A percentile compares a stretch with the other conserved stretches of the same genome.
Conservation (phyloP, 2,113 vertebrate genomes). For the Cnemophilus loriae region DNA sequence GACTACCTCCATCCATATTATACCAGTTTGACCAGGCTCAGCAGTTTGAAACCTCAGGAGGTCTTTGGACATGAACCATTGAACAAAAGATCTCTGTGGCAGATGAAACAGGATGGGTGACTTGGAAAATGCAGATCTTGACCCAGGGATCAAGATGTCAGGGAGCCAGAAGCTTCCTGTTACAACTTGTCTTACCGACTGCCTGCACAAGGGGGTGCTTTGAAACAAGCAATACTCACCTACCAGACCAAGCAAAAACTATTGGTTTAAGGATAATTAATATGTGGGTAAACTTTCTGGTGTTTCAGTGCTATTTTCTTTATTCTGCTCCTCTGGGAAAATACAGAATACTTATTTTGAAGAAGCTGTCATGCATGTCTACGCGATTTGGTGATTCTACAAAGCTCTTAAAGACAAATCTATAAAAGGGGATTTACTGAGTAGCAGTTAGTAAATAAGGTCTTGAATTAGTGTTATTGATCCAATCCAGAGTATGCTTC, state of each 20-base stretch:
- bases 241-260: neutral
- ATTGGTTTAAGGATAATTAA: neutral
- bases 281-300: neutral
- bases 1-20: neutral
- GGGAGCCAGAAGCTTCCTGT: neutral
- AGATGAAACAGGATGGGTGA: neutral
- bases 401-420: neutral
- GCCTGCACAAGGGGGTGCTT: constrained; percentile 48
- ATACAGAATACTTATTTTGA: neutral
- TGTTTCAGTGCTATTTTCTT: neutral
- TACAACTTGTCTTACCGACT: constrained; percentile 14
- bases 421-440: neutral
- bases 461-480: constrained; percentile 9
- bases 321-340: neutral
- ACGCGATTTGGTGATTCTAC: neutral
- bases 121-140: neutral
- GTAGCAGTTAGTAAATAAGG: neutral
- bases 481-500: neutral
- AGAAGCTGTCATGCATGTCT: neutral
- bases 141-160: neutral
- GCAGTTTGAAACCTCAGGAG: neutral
- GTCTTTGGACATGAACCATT: neutral
- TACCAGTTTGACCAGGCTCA: neutral
- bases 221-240: constrained; percentile 16
- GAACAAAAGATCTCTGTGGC: neutral